These are phyloP conservation scores for Brachymystax lenok DNA, from an alignment of 2,797 vertebrate genomes.

Conservation along the genomic window DNA sequence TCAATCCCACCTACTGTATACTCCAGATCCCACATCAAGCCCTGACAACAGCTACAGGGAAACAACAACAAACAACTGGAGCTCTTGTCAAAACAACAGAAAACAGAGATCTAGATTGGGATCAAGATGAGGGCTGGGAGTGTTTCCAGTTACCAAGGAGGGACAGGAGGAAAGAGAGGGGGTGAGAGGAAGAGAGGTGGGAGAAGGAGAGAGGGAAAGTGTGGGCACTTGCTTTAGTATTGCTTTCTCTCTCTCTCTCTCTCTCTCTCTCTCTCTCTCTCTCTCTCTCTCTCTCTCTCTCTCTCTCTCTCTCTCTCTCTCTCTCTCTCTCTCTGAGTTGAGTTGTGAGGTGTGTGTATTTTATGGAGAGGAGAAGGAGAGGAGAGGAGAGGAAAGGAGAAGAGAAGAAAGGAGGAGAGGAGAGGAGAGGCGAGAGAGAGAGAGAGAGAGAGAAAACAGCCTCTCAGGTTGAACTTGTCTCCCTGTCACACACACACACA, in stretches of 20 bases:
- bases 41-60: slow-evolving; percentile 14
- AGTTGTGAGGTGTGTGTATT: slow-evolving; percentile 34
- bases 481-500: background rate
- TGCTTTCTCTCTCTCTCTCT: background rate
- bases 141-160: slow-evolving; percentile 6
- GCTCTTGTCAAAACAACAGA: slow-evolving; percentile 22
- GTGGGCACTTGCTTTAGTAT: slow-evolving; percentile 32
- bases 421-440: background rate
- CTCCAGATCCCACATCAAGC: slow-evolving; percentile 9
- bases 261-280: background rate
- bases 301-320: too few species aligned
- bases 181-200: background rate
- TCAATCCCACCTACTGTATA: background rate
- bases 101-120: slow-evolving; percentile 1
- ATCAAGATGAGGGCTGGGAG: slow-evolving; percentile 12
- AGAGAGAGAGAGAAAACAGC: background rate
- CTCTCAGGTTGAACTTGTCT: background rate
- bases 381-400: background rate
- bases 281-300: too few species aligned
- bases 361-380: slow-evolving; percentile 42
- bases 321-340: too few species aligned
- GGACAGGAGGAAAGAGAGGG: slow-evolving; percentile 11
- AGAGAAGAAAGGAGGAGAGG: background rate
- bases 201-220: slow-evolving; percentile 18
- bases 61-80: slow-evolving; percentile 16